These are phyloP conservation scores for Ophion slaviceki DNA, from an alignment of 2,888 invertebrate species.

Conservation along the genomic window DNA sequence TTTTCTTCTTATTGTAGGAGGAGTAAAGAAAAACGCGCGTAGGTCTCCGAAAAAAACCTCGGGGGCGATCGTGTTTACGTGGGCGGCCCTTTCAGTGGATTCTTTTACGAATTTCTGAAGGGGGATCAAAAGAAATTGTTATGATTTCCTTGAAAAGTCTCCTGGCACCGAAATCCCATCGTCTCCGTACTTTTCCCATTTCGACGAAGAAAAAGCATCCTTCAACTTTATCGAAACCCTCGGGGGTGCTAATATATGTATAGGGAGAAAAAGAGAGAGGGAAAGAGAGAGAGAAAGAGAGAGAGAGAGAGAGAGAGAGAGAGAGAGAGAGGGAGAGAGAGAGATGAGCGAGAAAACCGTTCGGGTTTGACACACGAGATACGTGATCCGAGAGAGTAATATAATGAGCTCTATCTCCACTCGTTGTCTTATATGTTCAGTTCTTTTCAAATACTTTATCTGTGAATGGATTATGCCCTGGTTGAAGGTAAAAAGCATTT, in stretches of 20 bases:
- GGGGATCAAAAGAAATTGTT: slow-evolving; percentile 18
- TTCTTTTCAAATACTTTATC: not conserved
- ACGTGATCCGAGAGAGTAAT: slow-evolving; percentile 57
- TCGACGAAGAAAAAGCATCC: slow-evolving; percentile 29
- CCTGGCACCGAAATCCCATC: slow-evolving; percentile 42
- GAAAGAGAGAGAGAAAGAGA: slow-evolving; percentile 12
- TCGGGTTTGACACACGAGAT: slow-evolving; percentile 43
- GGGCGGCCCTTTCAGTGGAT: slow-evolving; percentile 15
- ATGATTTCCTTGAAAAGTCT: slow-evolving; percentile 31
- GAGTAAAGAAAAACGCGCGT: slow-evolving; percentile 6
- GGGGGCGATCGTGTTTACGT: not conserved
- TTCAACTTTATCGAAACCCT: slow-evolving; percentile 20
- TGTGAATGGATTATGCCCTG: not conserved
- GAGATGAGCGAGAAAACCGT: slow-evolving; percentile 14
- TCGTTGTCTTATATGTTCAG: not conserved
- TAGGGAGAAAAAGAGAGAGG: slow-evolving; percentile 11
- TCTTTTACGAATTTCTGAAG: slow-evolving; percentile 2
- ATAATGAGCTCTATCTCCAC: slow-evolving; percentile 20
- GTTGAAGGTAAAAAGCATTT: not conserved
- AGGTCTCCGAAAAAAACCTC: slow-evolving; percentile 9
- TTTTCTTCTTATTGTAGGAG: not conserved
- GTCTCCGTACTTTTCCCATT: slow-evolving; percentile 6
- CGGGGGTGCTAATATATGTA: slow-evolving; percentile 20
- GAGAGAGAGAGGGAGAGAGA: too few species aligned
- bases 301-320: too few species aligned